Evolutionary conservation across 2,888 invertebrate species (phyloP).

Genomic region (Drosophila kambysellisi): DNA sequence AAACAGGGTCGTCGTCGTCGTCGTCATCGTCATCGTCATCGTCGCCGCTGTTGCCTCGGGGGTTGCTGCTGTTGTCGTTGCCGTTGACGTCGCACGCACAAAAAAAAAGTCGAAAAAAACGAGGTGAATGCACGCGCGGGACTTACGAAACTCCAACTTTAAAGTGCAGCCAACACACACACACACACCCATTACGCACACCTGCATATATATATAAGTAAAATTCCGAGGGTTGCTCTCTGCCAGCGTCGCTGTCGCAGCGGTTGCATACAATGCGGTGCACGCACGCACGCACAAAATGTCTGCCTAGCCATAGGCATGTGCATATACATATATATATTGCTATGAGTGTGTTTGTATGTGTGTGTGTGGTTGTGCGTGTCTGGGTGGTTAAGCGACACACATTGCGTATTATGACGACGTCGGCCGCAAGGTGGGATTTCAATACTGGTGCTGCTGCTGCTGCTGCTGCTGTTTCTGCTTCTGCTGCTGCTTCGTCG

Average conservation of each 20-base stretch:
- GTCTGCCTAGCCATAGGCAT: constrained; percentile 58
- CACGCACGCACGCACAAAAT: constrained; percentile 75
- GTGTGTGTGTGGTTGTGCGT: constrained; percentile 13
- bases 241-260: constrained; percentile 30
- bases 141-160: constrained; percentile 82
- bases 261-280: constrained; percentile 61
- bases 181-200: constrained; percentile 52
- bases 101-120: constrained; percentile 76
- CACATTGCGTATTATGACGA: constrained; percentile 76
- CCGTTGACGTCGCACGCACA: constrained; percentile 70
- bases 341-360: constrained; percentile 15
- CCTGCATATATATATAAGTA: constrained; percentile 17
- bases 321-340: constrained; percentile 13
- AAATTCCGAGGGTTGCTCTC: constrained; percentile 58
- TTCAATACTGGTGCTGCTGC: constrained; percentile 55
- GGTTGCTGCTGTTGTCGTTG: constrained; percentile 60
- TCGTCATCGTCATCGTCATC: constrained; percentile 69
- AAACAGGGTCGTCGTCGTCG: constrained; percentile 71
- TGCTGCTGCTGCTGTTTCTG: constrained; percentile 22
- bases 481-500: background rate
- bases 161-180: constrained; percentile 71
- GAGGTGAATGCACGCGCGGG: constrained; percentile 84
- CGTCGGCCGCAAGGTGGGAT: constrained; percentile 63
- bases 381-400: constrained; percentile 69
- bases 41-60: constrained; percentile 50